A percentile compares a stretch with the other conserved stretches of the same genome.
These are phyloP conservation scores for Venturia canescens DNA, from an alignment of 1,140 invertebrate genomes.

Conservation along the genomic window DNA sequence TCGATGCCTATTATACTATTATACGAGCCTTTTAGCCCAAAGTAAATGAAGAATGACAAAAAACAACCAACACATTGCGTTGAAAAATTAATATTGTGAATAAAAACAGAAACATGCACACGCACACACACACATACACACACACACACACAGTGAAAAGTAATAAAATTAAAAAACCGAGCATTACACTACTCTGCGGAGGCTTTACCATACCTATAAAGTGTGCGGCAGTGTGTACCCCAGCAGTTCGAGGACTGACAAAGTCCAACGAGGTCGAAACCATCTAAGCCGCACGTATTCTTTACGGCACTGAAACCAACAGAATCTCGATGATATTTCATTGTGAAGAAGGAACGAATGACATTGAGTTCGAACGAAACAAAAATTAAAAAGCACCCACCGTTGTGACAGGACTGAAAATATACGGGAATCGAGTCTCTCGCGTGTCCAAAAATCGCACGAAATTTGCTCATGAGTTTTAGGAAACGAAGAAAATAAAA, in stretches of 20 bases:
- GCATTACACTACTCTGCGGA: slow-evolving; percentile 8
- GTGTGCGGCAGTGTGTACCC: background rate
- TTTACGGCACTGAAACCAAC: background rate
- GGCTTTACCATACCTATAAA: slow-evolving; percentile 10
- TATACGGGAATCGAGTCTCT: slow-evolving; percentile 24
- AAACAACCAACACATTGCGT: slow-evolving; percentile 13
- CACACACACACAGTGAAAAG: slow-evolving; percentile 1
- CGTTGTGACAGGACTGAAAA: background rate
- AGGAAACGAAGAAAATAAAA: slow-evolving; percentile 45
- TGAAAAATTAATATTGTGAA: background rate
- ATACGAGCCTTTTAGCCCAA: slow-evolving; percentile 62
- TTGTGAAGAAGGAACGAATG: background rate
- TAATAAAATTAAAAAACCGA: slow-evolving; percentile 4
- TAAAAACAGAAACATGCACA: slow-evolving; percentile 46
- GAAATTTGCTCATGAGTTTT: slow-evolving; percentile 63
- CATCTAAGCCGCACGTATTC: background rate
- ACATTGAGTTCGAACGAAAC: background rate
- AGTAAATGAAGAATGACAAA: slow-evolving; percentile 43
- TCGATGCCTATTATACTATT: slow-evolving; percentile 71
- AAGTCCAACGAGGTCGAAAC: background rate
- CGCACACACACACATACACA: no score
- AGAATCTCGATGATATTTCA: background rate
- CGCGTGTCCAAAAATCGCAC: slow-evolving; percentile 63
- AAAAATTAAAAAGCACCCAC: background rate
- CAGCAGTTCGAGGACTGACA: background rate